A percentile compares a stretch with the other conserved stretches of the same genome.
Evolutionary conservation across 2,113 vertebrate genomes (phyloP).

Genomic region (Ptyas mucosa): DNA sequence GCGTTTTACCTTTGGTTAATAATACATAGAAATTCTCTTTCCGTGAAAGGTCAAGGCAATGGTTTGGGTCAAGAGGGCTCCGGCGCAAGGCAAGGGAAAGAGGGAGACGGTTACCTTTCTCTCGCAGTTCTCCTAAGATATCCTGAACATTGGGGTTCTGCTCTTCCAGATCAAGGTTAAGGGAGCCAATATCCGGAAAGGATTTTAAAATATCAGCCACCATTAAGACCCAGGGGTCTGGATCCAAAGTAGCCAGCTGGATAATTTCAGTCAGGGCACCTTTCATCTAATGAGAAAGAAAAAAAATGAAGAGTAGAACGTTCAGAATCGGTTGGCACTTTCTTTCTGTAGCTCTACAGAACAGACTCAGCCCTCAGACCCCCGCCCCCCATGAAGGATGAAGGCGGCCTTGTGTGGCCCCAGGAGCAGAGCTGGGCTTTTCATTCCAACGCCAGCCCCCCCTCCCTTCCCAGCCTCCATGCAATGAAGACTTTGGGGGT

Average conservation of each 20-base stretch:
- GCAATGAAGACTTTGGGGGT: accelerated
- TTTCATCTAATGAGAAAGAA: constrained; percentile 83
- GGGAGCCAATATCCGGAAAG: constrained; percentile 93
- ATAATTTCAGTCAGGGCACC: constrained; percentile 92
- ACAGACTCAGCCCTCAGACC: background rate
- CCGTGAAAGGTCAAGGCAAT: accelerated
- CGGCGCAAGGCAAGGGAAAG: background rate
- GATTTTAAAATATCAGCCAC: constrained; percentile 97
- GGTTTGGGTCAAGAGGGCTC: background rate
- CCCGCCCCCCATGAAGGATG: background rate
- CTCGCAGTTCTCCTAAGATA: constrained; percentile 91
- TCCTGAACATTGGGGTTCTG: constrained; percentile 98
- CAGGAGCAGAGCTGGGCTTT: background rate
- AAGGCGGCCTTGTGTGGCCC: background rate
- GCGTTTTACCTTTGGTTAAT: no score
- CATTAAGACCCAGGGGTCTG: constrained; percentile 98
- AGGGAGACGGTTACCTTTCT: constrained; percentile 79
- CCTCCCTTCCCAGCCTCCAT: no score
- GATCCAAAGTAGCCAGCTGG: constrained; percentile 93
- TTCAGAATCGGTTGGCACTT: constrained; percentile 34
- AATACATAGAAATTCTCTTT: background rate
- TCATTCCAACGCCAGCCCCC: background rate
- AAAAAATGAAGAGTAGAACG: constrained; percentile 53
- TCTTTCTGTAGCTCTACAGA: background rate
- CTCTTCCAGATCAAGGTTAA: constrained; percentile 96